A percentile compares a stretch with the other conserved stretches of the same genome.
Evolutionary conservation across 2,888 invertebrate species (phyloP).

Genomic region (Ligdia adustata): DNA sequence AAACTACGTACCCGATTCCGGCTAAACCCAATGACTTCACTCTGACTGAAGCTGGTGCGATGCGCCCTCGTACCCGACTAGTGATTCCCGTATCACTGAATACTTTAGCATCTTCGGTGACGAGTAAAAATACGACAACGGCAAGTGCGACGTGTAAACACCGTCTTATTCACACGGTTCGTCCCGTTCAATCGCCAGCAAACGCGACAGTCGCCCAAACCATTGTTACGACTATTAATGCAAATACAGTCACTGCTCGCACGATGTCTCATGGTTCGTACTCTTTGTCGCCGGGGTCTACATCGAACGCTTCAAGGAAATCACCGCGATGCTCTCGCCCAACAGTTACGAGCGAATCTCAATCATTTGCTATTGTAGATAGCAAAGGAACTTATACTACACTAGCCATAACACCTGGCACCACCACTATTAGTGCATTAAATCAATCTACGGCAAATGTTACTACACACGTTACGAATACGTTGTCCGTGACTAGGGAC

Average conservation of each 20-base stretch:
- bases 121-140: not conserved
- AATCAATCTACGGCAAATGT: not conserved
- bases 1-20: not conserved
- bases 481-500: not conserved
- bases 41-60: not conserved
- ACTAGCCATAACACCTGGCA: constrained; percentile 1
- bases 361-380: constrained; percentile 11
- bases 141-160: not conserved
- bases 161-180: not conserved
- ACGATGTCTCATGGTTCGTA: not conserved
- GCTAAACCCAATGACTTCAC: not conserved
- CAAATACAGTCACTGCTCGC: not conserved
- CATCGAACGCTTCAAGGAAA: constrained; percentile 6
- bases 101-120: not conserved
- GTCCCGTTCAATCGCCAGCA: not conserved
- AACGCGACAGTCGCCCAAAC: not conserved
- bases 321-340: not conserved
- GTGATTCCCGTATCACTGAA: constrained; percentile 1
- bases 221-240: not conserved
- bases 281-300: constrained; percentile 7
- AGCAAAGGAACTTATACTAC: constrained; percentile 9
- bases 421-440: not conserved
- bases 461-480: not conserved
- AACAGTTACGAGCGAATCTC: constrained; percentile 1
- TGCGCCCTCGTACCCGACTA: not conserved